Conservation (phyloP, 2,888 invertebrate genomes). For the Dasysyrphus albostriatus region DNA sequence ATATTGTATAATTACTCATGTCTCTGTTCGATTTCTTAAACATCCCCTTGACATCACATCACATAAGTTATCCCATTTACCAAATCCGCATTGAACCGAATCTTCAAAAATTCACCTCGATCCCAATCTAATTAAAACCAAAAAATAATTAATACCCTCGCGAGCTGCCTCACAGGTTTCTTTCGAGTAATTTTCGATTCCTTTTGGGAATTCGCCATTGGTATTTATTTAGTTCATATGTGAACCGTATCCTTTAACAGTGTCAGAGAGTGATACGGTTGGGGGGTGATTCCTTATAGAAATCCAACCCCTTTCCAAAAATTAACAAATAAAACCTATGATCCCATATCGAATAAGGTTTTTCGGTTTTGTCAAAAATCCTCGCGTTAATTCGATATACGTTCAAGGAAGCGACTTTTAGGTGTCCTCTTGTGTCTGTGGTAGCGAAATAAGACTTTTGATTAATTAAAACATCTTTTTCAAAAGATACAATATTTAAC, state of each 20-base stretch:
- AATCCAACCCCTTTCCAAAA: constrained; percentile 24
- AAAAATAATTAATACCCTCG: constrained; percentile 74
- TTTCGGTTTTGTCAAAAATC: constrained; percentile 61
- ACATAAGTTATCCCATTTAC: constrained; percentile 29
- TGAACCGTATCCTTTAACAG: constrained; percentile 49
- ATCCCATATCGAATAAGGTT: constrained; percentile 58
- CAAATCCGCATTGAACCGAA: constrained; percentile 64
- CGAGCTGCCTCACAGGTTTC: constrained; percentile 39
- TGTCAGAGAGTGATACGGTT: neutral
- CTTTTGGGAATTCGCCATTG: constrained; percentile 71
- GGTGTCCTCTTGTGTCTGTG: constrained; percentile 17
- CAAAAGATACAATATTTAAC: constrained; percentile 24
- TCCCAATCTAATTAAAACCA: constrained; percentile 71
- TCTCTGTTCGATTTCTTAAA: constrained; percentile 43
- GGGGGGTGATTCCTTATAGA: constrained; percentile 33
- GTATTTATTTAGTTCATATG: constrained; percentile 67
- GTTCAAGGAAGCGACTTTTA: constrained; percentile 40
- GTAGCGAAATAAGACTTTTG: constrained; percentile 66
- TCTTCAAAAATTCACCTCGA: constrained; percentile 69
- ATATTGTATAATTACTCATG: constrained; percentile 31
- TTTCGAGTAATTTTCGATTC: constrained; percentile 57
- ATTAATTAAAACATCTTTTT: constrained; percentile 72
- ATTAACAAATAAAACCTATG: constrained; percentile 39
- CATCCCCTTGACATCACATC: constrained; percentile 22
- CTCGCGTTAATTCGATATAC: constrained; percentile 58